phyloP scores from a whole-genome alignment of 2,888 invertebrate genomes.

The Microctonus brassicae region DNA sequence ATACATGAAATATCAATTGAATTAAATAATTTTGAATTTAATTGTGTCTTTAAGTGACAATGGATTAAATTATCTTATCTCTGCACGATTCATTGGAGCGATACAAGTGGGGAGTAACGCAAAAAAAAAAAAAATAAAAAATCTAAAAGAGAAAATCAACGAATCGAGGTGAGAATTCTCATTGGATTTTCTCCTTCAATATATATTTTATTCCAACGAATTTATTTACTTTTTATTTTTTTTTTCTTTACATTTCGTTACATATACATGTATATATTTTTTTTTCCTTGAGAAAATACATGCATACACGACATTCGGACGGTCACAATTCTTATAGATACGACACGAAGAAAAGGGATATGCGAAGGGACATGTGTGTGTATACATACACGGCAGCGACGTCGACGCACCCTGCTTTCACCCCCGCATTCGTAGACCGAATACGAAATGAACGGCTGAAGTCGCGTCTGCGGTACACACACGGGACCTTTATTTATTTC shows the following conservation, averaged over 20 bases:
- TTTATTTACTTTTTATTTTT: neutral
- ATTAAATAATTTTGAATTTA: neutral
- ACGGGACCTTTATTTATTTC: constrained; percentile 32
- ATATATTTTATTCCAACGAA: neutral
- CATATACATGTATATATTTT: too few species aligned
- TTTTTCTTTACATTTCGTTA: neutral
- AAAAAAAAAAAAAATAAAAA: neutral
- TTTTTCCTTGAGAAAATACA: neutral
- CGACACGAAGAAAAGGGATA: constrained; percentile 2
- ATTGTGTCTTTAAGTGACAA: neutral
- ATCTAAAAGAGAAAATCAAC: neutral
- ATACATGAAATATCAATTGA: neutral
- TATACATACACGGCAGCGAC: constrained; percentile 10
- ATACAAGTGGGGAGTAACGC: neutral
- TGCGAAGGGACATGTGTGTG: constrained; percentile 35
- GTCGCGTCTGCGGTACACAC: constrained; percentile 21
- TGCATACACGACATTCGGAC: neutral
- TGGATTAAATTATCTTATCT: neutral
- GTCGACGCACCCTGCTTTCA: constrained; percentile 43
- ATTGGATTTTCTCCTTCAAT: neutral
- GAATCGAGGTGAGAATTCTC: neutral
- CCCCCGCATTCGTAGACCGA: constrained; percentile 49
- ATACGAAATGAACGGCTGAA: constrained; percentile 48
- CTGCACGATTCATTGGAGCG: neutral
- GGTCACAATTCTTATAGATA: neutral